These are phyloP conservation scores for Danionella cerebrum DNA, from an alignment of 2,113 vertebrate genomes.

Conservation along the genomic window DNA sequence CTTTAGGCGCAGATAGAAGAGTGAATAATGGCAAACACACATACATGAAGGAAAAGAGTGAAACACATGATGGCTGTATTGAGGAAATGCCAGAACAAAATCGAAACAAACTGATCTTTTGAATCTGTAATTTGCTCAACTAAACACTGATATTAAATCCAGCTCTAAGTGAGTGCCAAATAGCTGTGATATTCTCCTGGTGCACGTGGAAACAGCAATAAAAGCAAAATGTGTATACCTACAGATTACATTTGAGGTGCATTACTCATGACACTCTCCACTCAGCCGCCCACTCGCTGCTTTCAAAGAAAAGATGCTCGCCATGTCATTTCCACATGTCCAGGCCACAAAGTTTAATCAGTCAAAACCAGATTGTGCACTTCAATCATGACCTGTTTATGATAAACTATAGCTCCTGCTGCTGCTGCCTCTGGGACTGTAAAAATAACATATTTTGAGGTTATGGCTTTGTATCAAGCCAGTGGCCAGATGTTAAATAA, in stretches of 20 bases:
- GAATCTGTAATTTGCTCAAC: not conserved
- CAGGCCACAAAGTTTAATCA: slow-evolving; percentile 8
- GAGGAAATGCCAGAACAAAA: slow-evolving; percentile 10
- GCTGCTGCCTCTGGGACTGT: not conserved
- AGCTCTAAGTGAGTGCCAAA: not conserved
- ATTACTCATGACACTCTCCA: slow-evolving; percentile 1
- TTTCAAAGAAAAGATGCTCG: not conserved
- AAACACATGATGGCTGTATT: not conserved
- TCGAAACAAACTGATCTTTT: not conserved
- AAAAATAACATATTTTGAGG: slow-evolving; percentile 14
- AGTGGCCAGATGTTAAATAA: slow-evolving; percentile 1
- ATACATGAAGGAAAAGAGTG: not conserved
- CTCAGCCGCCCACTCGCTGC: not conserved
- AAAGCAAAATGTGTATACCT: slow-evolving; percentile 2
- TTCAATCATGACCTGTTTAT: slow-evolving; percentile 21
- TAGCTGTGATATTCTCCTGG: slow-evolving; percentile 1
- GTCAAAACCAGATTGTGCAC: slow-evolving; percentile 6
- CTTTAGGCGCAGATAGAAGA: too few species aligned
- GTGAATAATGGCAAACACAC: not conserved
- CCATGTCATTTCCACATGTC: slow-evolving; percentile 11
- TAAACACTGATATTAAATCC: slow-evolving; percentile 1
- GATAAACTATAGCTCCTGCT: too few species aligned
- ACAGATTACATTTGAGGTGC: slow-evolving; percentile 9
- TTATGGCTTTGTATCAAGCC: slow-evolving; percentile 3
- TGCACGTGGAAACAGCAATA: not conserved